Evolutionary conservation across 2,888 invertebrate species (phyloP).

Genomic region (Sarcophaga rosellei): DNA sequence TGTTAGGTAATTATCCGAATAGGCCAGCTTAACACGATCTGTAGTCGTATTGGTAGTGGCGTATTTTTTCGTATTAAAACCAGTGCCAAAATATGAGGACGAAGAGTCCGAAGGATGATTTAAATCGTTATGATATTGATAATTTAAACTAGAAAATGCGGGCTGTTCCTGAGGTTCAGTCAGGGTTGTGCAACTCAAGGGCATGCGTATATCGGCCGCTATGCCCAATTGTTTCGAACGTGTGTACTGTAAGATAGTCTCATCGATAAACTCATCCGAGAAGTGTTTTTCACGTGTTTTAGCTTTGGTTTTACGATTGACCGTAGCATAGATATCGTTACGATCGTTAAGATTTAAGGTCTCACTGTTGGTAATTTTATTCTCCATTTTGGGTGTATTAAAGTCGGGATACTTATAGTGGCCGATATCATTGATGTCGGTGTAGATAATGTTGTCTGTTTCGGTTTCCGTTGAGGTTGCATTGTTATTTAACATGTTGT

Average conservation of each 20-base stretch:
- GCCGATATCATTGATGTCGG: constrained; percentile 81
- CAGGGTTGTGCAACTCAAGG: constrained; percentile 49
- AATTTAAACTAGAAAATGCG: constrained; percentile 73
- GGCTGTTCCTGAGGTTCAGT: constrained; percentile 39
- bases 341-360: constrained; percentile 78
- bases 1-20: constrained; percentile 79
- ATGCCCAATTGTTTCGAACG: constrained; percentile 77
- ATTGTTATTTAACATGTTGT: constrained; percentile 80
- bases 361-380: constrained; percentile 79
- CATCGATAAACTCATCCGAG: constrained; percentile 81
- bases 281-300: constrained; percentile 80
- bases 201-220: constrained; percentile 64
- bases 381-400: constrained; percentile 74
- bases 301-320: constrained; percentile 81
- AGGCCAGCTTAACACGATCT: constrained; percentile 76
- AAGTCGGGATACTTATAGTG: constrained; percentile 79
- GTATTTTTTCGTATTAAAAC: constrained; percentile 76
- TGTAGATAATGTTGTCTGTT: constrained; percentile 81
- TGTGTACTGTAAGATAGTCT: constrained; percentile 79
- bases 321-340: constrained; percentile 81
- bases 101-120: constrained; percentile 80
- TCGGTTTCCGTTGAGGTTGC: constrained; percentile 80
- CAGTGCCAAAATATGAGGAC: constrained; percentile 79
- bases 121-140: constrained; percentile 79
- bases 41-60: constrained; percentile 55